phyloP scores from a whole-genome alignment of 2,888 invertebrate species.

The Drosophila prostipennis region DNA sequence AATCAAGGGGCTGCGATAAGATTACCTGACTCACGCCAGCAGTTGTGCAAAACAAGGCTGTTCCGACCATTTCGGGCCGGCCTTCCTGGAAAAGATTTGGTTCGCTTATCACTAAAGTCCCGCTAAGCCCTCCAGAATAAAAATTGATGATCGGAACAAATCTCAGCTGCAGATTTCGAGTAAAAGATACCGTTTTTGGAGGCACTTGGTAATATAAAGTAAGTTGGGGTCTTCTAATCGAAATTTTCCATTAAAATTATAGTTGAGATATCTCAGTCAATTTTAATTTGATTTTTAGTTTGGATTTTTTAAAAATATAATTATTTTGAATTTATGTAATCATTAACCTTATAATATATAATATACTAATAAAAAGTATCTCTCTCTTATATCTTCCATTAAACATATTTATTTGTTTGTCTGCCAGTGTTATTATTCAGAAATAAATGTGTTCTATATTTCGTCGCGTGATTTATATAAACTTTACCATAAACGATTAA shows the following conservation, averaged over 20 bases:
- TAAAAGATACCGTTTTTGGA: constrained; percentile 7
- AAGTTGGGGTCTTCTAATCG: not conserved
- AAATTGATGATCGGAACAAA: constrained; percentile 14
- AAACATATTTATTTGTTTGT: no score
- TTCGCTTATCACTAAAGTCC: constrained; percentile 2
- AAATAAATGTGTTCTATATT: no score
- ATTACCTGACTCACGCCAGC: constrained; percentile 55
- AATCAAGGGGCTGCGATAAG: constrained; percentile 52
- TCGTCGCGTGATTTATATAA: no score
- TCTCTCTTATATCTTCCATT: no score
- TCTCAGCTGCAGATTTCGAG: constrained; percentile 7
- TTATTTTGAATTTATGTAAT: no score
- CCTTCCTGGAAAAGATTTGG: constrained; percentile 35
- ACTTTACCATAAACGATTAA: no score
- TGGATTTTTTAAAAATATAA: no score
- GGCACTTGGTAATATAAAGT: not conserved
- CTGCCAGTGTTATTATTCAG: no score
- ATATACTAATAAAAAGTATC: no score
- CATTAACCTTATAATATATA: no score
- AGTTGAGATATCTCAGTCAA: no score
- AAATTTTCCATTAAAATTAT: not conserved
- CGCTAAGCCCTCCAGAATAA: not conserved
- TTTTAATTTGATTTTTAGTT: no score
- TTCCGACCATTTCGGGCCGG: constrained; percentile 2
- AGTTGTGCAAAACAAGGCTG: constrained; percentile 8